Evolutionary conservation across 2,888 invertebrate genomes (phyloP), one percentile per base, ranked within the genome.

Genomic region (Conchocele bisecta): DNA sequence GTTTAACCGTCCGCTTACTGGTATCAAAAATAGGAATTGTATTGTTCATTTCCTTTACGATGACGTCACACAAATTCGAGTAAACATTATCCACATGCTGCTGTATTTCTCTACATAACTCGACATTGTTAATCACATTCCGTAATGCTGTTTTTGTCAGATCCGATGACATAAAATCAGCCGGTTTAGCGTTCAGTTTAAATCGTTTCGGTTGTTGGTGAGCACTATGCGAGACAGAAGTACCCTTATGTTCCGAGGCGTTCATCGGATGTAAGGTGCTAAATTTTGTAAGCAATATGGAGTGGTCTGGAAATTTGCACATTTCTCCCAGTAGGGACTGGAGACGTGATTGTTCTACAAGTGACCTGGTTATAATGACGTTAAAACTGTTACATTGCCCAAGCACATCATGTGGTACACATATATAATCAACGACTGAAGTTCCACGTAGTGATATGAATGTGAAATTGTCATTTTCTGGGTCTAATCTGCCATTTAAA

Each of bases 361-460:
- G 17, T 17, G 51, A 51, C 35, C 46, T 42, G 48, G 51, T 31
- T 17, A 20, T 50, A 26, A 53, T 26, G 13, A 58, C 58, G 22
- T 58, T 41, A 22, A 70, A 64, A 20, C 31, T 51, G 15, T 17
- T 58, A 54, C 53, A 70, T 11, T 44, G 28, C n/a, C n/a, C n/a
- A n/a, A n/a, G n/a, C 7, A 28, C 15, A 22, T 70, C 63, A 42
- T 70, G 64, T 1, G 58, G 64, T 5, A 58, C 63, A 58, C 33
- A 58, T 5, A 70, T 22, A 53, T 44, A 64, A 29, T 70, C 70
- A 15, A 70, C 70, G 11, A 64, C 64, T 2, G 64, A 35, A 44
- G 28, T 39, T 26, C 70, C 70, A 33, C 54, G 61, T 20, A 26
- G 31, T 41, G 69, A 70, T 24, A 64, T 51, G 13, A 37, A 64